phyloP scores from a whole-genome alignment of 1,140 invertebrate genomes.

The Brachionus angularis region DNA sequence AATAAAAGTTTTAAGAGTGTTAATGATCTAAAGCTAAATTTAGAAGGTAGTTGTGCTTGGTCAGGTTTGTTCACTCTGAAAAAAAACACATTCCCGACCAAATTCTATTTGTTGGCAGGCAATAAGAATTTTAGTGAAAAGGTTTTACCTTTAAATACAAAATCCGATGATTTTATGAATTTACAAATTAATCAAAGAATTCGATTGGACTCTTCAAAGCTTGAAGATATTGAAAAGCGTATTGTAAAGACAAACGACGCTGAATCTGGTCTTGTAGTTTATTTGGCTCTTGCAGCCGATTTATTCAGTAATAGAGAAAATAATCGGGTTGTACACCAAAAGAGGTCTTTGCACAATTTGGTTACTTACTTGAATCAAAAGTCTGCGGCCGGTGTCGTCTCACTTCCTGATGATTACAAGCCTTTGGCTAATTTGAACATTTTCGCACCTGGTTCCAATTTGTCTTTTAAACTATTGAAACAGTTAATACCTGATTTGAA shows the following conservation, averaged over 20 bases:
- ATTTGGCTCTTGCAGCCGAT: not conserved
- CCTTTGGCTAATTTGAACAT: conserved; percentile 10
- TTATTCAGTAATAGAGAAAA: not conserved
- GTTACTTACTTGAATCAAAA: conserved; percentile 30
- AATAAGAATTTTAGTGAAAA: not conserved
- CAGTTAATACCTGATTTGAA: not conserved
- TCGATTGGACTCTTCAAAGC: conserved; percentile 22
- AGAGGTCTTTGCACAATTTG: conserved; percentile 16
- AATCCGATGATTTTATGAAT: not conserved
- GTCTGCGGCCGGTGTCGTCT: conserved; percentile 23
- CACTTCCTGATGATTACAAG: not conserved
- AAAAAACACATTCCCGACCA: conserved; percentile 30
- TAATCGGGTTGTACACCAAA: not conserved
- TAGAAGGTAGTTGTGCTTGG: not conserved
- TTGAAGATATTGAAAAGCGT: conserved; percentile 15
- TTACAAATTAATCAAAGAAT: conserved; percentile 29
- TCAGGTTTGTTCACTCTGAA: conserved; percentile 17
- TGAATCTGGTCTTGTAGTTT: not conserved
- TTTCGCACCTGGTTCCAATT: not conserved
- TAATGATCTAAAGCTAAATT: not conserved
- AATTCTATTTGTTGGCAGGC: conserved; percentile 19
- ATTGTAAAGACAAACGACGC: not conserved
- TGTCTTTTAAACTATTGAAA: not conserved
- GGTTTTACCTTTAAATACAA: not conserved
- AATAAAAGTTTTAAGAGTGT: not conserved